A percentile compares a stretch with the other conserved stretches of the same genome.
Conservation (phyloP, 2,888 invertebrate genomes). For the Zele albiditarsus region DNA sequence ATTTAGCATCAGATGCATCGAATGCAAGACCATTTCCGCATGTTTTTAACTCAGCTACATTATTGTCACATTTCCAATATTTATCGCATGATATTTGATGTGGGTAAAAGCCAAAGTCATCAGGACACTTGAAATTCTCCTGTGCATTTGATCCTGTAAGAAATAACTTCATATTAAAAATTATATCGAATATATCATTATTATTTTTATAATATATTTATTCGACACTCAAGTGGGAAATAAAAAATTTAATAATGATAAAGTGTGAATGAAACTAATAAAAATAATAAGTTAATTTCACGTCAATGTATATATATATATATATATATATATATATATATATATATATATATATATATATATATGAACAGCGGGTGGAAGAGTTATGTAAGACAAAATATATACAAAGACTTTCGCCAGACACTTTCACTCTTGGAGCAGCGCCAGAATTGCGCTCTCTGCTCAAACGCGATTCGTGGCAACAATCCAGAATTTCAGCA, state of each 20-base stretch:
- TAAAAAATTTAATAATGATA: conserved; percentile 24
- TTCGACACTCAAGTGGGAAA: not conserved
- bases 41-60: conserved; percentile 89
- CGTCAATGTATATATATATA: conserved; percentile 5
- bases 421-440: conserved; percentile 69
- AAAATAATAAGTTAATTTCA: not conserved
- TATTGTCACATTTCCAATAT: conserved; percentile 96
- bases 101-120: conserved; percentile 95
- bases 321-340: conserved; percentile 43
- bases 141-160: conserved; percentile 77
- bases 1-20: conserved; percentile 91
- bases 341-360: conserved; percentile 16
- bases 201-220: not conserved
- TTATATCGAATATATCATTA: not conserved
- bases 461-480: conserved; percentile 5
- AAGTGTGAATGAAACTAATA: not conserved
- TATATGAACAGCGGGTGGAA: conserved; percentile 66
- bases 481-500: conserved; percentile 61
- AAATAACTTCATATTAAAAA: not conserved
- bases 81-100: conserved; percentile 93
- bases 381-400: conserved; percentile 45
- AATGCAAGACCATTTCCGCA: conserved; percentile 96
- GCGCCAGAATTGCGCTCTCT: conserved; percentile 51
- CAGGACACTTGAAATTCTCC: conserved; percentile 93
- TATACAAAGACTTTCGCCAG: conserved; percentile 70